Conservation (phyloP, 2,888 invertebrate species). For the Drosophila algonquin region DNA sequence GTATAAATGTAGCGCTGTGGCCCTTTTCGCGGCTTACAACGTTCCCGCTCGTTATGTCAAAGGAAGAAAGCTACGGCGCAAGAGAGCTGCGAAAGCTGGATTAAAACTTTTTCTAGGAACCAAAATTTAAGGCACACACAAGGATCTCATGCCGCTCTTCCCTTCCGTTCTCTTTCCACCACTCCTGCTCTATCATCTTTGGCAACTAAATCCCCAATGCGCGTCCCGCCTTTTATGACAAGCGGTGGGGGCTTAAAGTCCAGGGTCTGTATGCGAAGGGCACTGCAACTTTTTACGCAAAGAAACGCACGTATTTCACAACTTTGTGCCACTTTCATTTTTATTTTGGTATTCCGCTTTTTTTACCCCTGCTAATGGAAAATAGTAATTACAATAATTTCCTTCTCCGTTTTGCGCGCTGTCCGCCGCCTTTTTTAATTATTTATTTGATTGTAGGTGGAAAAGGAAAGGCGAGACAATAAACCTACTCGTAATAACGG, state of each 20-base stretch:
- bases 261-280: constrained; percentile 8
- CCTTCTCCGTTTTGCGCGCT: constrained; percentile 5
- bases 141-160: constrained; percentile 8
- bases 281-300: constrained; percentile 69
- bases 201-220: constrained; percentile 56
- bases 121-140: constrained; percentile 69
- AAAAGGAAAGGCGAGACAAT: constrained; percentile 10
- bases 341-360: constrained; percentile 35
- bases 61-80: constrained; percentile 1
- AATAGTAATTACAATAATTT: constrained; percentile 77
- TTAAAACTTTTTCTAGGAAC: constrained; percentile 72
- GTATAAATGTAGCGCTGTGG: too few species aligned
- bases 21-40: too few species aligned
- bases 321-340: constrained; percentile 71
- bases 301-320: constrained; percentile 77
- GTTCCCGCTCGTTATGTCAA: background rate
- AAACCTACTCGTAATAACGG: background rate
- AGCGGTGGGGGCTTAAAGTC: background rate
- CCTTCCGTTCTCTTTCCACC: background rate
- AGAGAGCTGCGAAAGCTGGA: constrained; percentile 60
- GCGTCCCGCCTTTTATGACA: constrained; percentile 48
- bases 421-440: constrained; percentile 41
- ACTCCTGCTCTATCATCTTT: constrained; percentile 37
- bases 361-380: constrained; percentile 63
- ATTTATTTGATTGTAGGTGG: constrained; percentile 43